Percentiles rank a stretch among this genome's conserved stretches.
Conservation (phyloP, 2,797 vertebrate species). For the Danio kyathit region DNA sequence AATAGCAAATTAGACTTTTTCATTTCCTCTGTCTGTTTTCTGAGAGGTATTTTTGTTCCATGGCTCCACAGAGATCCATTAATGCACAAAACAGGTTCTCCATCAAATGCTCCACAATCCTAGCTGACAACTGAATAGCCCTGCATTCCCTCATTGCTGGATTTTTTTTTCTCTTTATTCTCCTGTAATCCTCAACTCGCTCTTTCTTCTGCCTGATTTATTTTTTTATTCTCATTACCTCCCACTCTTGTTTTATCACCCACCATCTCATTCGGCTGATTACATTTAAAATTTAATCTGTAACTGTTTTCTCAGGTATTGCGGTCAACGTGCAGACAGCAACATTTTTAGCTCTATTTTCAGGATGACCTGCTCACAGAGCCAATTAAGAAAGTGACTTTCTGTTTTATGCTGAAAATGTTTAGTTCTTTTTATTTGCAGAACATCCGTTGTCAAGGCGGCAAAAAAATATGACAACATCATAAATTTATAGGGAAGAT, state of each 20-base stretch:
- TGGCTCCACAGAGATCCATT: slow-evolving; percentile 56
- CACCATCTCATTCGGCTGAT: slow-evolving; percentile 39
- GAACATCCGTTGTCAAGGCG: neutral
- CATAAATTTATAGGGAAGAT: slow-evolving; percentile 30
- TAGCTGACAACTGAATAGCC: slow-evolving; percentile 48
- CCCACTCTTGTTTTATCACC: slow-evolving; percentile 17
- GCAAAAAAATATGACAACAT: slow-evolving; percentile 3
- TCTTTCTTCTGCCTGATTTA: slow-evolving; percentile 14
- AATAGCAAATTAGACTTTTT: slow-evolving; percentile 53
- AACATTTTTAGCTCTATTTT: neutral
- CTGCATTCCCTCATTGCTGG: slow-evolving; percentile 26
- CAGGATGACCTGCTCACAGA: neutral
- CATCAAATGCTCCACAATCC: slow-evolving; percentile 52
- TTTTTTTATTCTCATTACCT: slow-evolving; percentile 35
- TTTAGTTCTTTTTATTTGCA: slow-evolving; percentile 2
- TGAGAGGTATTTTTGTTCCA: slow-evolving; percentile 48
- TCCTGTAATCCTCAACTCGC: slow-evolving; percentile 16
- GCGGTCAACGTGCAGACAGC: neutral
- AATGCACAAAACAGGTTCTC: slow-evolving; percentile 59
- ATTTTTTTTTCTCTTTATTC: slow-evolving; percentile 16
- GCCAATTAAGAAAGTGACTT: neutral
- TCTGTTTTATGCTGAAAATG: slow-evolving; percentile 11
- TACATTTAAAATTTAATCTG: slow-evolving; percentile 42
- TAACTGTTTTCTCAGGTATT: slow-evolving; percentile 7
- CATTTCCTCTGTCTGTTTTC: slow-evolving; percentile 39